Evolutionary conservation across 2,113 vertebrate species (phyloP).

Genomic region (Microtus montanus): DNA sequence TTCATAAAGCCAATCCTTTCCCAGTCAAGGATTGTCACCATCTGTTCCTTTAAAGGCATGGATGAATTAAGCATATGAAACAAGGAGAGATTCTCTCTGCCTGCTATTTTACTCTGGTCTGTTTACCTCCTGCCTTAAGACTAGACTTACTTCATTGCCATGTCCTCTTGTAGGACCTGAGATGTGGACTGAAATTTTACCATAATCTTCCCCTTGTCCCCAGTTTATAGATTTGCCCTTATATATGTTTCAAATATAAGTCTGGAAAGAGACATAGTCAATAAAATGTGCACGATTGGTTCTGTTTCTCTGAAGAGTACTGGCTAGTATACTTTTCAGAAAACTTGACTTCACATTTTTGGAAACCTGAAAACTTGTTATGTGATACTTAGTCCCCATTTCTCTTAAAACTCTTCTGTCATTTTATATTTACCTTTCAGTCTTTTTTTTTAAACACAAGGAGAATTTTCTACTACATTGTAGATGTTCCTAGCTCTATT

Average conservation of each 20-base stretch:
- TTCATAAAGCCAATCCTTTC: not conserved
- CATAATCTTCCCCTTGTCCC: too few species aligned
- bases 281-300: not conserved
- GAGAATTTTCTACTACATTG: not conserved
- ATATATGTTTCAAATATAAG: too few species aligned
- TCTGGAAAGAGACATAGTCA: not conserved
- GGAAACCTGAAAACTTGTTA: not conserved
- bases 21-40: not conserved
- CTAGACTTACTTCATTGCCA: not conserved
- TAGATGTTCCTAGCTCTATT: not conserved
- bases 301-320: not conserved
- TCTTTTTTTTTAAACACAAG: not conserved
- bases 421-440: not conserved
- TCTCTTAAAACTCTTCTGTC: not conserved
- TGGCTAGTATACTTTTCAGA: not conserved
- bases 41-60: not conserved
- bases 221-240: not conserved
- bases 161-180: too few species aligned
- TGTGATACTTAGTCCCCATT: too few species aligned
- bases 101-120: too few species aligned
- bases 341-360: not conserved
- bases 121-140: not conserved
- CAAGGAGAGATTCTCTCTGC: not conserved
- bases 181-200: not conserved
- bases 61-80: not conserved